phyloP scores from a whole-genome alignment of 2,113 vertebrate species.

The Catharus minimus region DNA sequence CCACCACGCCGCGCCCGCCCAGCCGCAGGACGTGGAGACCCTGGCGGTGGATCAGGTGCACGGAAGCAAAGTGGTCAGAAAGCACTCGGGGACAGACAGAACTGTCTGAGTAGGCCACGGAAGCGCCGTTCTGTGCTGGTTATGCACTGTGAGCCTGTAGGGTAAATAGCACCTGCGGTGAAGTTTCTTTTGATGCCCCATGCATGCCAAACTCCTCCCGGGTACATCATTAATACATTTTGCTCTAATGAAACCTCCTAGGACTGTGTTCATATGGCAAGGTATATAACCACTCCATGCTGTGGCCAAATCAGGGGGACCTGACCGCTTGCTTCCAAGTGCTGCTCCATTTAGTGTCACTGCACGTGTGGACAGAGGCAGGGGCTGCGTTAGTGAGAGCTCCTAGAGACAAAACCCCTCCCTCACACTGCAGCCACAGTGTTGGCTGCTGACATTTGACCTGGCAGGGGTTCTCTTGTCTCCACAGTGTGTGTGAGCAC shows the following conservation, averaged over 20 bases:
- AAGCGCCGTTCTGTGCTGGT: conserved; percentile 71
- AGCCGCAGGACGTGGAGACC: conserved; percentile 84
- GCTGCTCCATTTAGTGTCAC: not conserved
- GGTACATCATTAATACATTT: conserved; percentile 38
- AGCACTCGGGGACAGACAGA: conserved; percentile 92
- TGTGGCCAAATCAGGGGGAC: conserved; percentile 77
- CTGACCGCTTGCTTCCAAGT: conserved; percentile 77
- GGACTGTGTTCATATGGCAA: conserved; percentile 50
- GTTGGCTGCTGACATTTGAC: not conserved
- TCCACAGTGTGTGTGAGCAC: not conserved
- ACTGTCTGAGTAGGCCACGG: conserved; percentile 82
- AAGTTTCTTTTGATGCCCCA: conserved; percentile 51
- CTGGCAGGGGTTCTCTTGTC: not conserved
- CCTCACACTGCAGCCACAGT: conserved; percentile 36
- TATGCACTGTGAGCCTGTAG: conserved; percentile 74
- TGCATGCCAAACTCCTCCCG: conserved; percentile 87
- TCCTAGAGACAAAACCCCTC: not conserved
- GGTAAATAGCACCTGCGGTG: conserved; percentile 53
- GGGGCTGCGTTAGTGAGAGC: conserved; percentile 8
- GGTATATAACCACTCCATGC: conserved; percentile 46
- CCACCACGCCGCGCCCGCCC: conserved; percentile 72
- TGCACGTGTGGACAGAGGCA: conserved; percentile 30
- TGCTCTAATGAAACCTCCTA: conserved; percentile 1
- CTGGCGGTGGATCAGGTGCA: conserved; percentile 93
- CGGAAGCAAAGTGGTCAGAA: conserved; percentile 84